Conservation (phyloP, 2,797 vertebrate species). For the Sebastes taczanowskii region DNA sequence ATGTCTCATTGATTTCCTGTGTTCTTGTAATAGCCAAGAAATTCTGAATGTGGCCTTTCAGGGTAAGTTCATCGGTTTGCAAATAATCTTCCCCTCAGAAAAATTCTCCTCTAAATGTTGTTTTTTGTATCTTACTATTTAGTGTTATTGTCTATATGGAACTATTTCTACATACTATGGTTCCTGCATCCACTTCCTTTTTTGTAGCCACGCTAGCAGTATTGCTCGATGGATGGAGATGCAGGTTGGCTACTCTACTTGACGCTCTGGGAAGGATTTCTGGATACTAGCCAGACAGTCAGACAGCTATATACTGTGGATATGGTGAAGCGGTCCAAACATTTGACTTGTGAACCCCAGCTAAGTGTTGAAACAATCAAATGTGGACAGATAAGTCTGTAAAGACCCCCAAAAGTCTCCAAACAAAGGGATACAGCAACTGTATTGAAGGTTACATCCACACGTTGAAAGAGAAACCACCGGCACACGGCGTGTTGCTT, state of each 20-base stretch:
- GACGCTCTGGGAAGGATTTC: no score
- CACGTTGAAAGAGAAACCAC: no score
- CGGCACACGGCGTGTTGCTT: no score
- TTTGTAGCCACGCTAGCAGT: not conserved
- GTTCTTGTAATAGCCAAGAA: conserved; percentile 40
- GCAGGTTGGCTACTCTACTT: not conserved
- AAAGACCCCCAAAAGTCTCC: no score
- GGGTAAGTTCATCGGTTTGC: conserved; percentile 33
- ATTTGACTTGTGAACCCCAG: no score
- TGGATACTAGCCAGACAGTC: no score
- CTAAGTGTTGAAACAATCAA: no score
- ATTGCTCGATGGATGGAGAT: not conserved
- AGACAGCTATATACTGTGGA: no score
- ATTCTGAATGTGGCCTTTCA: conserved; percentile 38
- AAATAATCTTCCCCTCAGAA: conserved; percentile 25
- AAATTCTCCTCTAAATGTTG: conserved; percentile 23
- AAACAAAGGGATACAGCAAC: no score
- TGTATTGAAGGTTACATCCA: no score
- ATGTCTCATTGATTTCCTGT: conserved; percentile 69
- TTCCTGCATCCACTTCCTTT: not conserved
- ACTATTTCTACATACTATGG: not conserved
- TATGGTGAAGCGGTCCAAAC: no score
- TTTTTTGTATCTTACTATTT: not conserved
- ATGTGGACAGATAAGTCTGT: no score
- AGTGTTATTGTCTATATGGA: not conserved